Base-by-base conservation (phyloP, 2,888 invertebrate species). In the Scaeva pyrastri region DNA sequence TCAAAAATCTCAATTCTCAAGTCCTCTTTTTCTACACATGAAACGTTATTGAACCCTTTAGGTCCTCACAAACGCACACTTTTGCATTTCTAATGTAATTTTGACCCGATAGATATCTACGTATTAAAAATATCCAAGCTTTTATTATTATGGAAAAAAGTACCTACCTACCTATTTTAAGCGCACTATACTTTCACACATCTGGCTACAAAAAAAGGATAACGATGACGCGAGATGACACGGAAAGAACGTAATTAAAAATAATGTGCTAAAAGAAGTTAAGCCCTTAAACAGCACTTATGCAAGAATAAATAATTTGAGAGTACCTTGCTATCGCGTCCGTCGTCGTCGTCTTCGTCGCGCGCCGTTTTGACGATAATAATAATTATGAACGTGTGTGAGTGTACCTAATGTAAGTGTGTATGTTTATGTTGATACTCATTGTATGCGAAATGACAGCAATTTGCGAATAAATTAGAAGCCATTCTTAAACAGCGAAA, bases 381-480 rank as follows among this genome's bases (percentile, higher is more conserved):
- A 14, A 60, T 60, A 21, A 60, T 41, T 58, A 58, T 58, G 19
- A 58, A 58, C 39, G 36, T 41, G 14, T 41, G 39, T 41, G 7
- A 19, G 60, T 41, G 52, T 21, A 1, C 8, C 19, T n/a, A 3
- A 12, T 43, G 26, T 64, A 41, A 16, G 14, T 55, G 16, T 52
- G 12, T 52, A 8, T 21, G 23, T 26, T 21, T 70, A 7, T 39
- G 16, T 31, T 16, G 16, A 39, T 58, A 21, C 70, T 70, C 39
- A 70, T 55, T 55, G 55, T 26, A 55, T 70, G 55, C 55, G n/a
- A 55, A 70, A 55, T 70, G 70, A 70, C 70, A 55, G 70, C 55
- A 66, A 66, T 66, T 66, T 66, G 48, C 66, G 66, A 66, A 66
- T 66, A 66, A 66, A 66, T 66, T 66, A 66, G 66, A 66, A 66